These are phyloP conservation scores for Arrhamphus sclerolepis DNA, from an alignment of 2,797 vertebrate species.

Conservation along the genomic window DNA sequence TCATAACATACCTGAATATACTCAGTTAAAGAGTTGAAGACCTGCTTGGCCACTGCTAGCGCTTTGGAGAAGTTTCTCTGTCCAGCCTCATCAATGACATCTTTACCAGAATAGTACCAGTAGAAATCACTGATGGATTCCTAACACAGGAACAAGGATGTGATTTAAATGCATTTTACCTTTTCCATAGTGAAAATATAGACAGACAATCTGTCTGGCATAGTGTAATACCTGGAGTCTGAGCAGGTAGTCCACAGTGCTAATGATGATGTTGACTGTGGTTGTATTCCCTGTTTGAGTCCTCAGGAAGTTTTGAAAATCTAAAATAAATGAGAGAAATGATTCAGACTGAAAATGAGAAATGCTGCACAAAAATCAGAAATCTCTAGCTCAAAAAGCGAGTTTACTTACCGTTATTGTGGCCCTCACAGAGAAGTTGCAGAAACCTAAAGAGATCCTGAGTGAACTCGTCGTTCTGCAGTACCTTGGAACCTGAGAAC, in stretches of 20 bases:
- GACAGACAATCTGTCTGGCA: not conserved
- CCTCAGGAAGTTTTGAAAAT: constrained; percentile 97
- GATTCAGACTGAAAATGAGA: not conserved
- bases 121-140: constrained; percentile 99
- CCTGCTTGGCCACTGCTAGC: constrained; percentile 95
- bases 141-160: constrained; percentile 68
- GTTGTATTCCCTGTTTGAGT: constrained; percentile 99
- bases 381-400: not conserved
- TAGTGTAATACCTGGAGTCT: constrained; percentile 88
- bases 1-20: constrained; percentile 92
- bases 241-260: constrained; percentile 96
- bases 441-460: constrained; percentile 97
- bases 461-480: constrained; percentile 98
- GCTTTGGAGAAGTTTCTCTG: constrained; percentile 98
- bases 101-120: constrained; percentile 99
- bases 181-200: not conserved
- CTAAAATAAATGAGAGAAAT: constrained; percentile 66
- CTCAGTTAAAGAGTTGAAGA: constrained; percentile 99
- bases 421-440: constrained; percentile 97
- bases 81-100: constrained; percentile 94
- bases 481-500: constrained; percentile 93
- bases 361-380: not conserved
- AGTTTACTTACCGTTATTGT: constrained; percentile 91
- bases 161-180: not conserved
- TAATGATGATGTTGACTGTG: constrained; percentile 98